Conservation (phyloP, 2,113 vertebrate genomes). For the Microtus pennsylvanicus region DNA sequence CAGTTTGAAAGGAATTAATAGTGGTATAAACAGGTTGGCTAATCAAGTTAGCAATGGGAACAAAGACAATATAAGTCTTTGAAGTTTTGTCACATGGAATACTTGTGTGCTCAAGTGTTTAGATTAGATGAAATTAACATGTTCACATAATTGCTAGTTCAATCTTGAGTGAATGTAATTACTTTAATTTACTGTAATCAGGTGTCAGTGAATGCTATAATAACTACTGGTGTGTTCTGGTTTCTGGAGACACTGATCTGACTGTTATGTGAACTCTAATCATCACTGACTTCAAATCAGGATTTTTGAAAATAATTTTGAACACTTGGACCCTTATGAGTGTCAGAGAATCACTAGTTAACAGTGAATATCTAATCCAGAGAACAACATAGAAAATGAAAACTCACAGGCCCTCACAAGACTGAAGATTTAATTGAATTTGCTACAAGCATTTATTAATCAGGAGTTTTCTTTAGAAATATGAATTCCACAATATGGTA, state of each 20-base stretch:
- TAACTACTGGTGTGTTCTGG: not conserved
- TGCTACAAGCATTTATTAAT: not conserved
- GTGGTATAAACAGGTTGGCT: not conserved
- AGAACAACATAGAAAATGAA: not conserved
- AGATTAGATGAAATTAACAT: not conserved
- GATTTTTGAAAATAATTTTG: not conserved
- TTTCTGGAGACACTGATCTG: not conserved
- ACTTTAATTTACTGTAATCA: not conserved
- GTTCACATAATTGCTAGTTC: not conserved
- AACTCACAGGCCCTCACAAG: not conserved
- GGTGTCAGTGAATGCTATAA: not conserved
- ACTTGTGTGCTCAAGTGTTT: not conserved
- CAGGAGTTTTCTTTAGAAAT: not conserved
- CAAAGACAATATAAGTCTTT: not conserved
- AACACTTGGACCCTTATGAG: not conserved
- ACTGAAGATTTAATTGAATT: not conserved
- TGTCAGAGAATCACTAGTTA: not conserved
- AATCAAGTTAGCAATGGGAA: not conserved
- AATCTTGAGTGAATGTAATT: not conserved
- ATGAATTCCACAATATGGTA: not conserved
- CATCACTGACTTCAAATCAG: not conserved
- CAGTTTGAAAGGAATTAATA: slow-evolving; percentile 30
- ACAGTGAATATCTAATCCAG: not conserved
- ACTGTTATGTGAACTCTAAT: not conserved
- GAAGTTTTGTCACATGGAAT: not conserved